Conservation (phyloP, 2,113 vertebrate species). For the Galemys pyrenaicus region DNA sequence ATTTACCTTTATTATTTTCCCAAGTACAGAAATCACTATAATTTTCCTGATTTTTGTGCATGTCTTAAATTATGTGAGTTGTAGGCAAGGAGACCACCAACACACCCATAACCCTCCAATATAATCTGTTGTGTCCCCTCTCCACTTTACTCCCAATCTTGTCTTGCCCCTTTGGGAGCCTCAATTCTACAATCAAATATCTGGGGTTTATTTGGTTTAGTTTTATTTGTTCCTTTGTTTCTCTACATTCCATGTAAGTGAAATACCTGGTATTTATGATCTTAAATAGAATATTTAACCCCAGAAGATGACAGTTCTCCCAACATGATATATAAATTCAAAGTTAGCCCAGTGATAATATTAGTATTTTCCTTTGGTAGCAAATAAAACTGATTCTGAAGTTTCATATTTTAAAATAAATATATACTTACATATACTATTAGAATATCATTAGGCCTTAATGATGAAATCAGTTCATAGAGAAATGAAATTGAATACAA, state of each 20-base stretch:
- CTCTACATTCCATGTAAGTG: too few species aligned
- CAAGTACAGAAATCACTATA: conserved; percentile 4
- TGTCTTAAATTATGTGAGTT: conserved; percentile 20
- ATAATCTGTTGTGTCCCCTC: too few species aligned
- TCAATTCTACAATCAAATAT: too few species aligned
- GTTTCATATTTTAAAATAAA: conserved; percentile 26
- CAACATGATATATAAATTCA: not conserved
- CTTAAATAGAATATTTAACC: not conserved
- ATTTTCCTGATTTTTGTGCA: not conserved
- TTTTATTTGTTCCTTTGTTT: not conserved
- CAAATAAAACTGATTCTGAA: not conserved
- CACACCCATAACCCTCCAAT: too few species aligned
- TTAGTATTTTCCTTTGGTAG: not conserved
- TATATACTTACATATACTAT: not conserved
- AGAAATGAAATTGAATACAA: not conserved
- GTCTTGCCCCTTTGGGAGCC: too few species aligned
- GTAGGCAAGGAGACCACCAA: not conserved
- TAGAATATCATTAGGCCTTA: not conserved
- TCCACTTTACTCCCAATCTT: too few species aligned
- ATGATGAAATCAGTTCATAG: not conserved
- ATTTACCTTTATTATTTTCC: not conserved
- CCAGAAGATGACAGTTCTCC: not conserved
- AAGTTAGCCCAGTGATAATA: not conserved
- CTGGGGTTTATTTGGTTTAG: too few species aligned
- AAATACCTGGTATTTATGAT: not conserved